phyloP scores from a whole-genome alignment of 1,140 invertebrate genomes.

The Pseudoatta argentina region DNA sequence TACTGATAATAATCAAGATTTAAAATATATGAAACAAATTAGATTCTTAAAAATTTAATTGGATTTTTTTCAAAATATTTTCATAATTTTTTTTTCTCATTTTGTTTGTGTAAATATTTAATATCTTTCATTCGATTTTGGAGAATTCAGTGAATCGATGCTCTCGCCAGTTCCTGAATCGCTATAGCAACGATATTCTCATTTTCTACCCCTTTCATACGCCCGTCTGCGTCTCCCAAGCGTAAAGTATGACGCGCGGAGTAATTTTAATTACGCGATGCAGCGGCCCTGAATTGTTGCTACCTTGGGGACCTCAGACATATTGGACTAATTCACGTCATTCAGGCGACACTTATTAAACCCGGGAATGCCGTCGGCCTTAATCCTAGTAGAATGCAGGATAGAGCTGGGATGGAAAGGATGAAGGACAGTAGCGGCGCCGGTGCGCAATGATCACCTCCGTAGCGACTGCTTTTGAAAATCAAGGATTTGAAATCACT shows the following conservation, averaged over 20 bases:
- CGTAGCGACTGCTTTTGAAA: conserved; percentile 38
- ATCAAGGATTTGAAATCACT: neutral
- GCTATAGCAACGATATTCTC: conserved; percentile 40
- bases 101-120: conserved; percentile 8
- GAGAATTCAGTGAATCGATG: neutral
- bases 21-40: neutral
- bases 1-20: neutral
- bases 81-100: neutral
- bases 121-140: conserved; percentile 26
- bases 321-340: conserved; percentile 82
- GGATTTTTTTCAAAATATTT: neutral
- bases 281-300: conserved; percentile 79
- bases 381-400: conserved; percentile 78
- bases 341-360: conserved; percentile 83
- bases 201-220: neutral
- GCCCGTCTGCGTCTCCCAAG: conserved; percentile 47
- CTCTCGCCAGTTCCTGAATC: conserved; percentile 55
- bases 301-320: conserved; percentile 75
- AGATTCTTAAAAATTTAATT: neutral
- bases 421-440: neutral
- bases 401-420: conserved; percentile 56
- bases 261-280: conserved; percentile 83
- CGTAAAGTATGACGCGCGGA: conserved; percentile 80
- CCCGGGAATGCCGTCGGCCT: conserved; percentile 80
- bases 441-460: conserved; percentile 63